Evolutionary conservation across 2,113 vertebrate genomes (phyloP), one percentile per base, ranked within the genome.

Genomic region (Chionodraco myersi): DNA sequence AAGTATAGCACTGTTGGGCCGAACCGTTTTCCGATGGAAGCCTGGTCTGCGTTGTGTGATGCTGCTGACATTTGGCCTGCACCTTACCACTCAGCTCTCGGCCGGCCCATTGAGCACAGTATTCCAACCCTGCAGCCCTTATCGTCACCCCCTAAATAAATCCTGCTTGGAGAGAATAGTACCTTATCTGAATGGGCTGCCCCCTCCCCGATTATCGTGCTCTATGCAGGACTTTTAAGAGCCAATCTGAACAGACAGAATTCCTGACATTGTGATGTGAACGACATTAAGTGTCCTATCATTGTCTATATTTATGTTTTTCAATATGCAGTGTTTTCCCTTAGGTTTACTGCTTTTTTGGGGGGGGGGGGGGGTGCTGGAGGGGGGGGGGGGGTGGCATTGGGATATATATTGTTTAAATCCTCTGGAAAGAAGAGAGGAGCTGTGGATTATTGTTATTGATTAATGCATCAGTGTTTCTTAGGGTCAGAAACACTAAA

Each of bases 71-170:
- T 84, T 91, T 79, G 80, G 79, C 82, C 72, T 59, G 62, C 53
- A 75, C 71, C 71, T 58, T 77, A 72, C 66, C 49, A 65, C 69
- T 79, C 59, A 53, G 64, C 79, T 75, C 36, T 64, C 51, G 48
- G 51, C 62, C 64, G 67, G 74, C 65, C 84, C 73, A 21, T 75
- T 54, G 54, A 74, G 74, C 71, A 44, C 81, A 75, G 58, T 87
- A 74, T 83, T 87, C 64, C 70, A 79, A 53, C 63, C 71, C 51
- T 70, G 86, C 81, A 60, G 48, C 44, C 36, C 86, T 93, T 94
- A 93, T 94, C 93, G 89, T 85, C 52, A 84, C 72, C 75, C 83
- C 63, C 67, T 72, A 91, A 93, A 92, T 91, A 90, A 91, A 87
- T 79, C 86, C 84, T 68, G 65, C 74, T 72, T 54, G 75, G 77